Base-by-base conservation (phyloP, 2,888 invertebrate genomes). In the Camptogramma bilineatum region DNA sequence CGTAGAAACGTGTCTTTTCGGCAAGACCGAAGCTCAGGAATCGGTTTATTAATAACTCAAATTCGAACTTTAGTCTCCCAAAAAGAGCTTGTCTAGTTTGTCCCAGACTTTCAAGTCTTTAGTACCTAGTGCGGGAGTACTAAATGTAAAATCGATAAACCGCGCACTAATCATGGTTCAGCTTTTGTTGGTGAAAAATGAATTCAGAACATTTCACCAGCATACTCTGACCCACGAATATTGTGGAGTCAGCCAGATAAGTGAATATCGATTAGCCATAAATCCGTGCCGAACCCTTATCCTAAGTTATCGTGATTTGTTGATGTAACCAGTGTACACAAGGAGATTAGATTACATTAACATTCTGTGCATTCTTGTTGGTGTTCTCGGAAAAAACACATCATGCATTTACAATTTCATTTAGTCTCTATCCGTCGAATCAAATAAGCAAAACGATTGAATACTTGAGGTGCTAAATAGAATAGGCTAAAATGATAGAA, bases 281-380 rank as follows among this genome's bases (percentile, higher is more conserved):
- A 68, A 73, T 74, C 71, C 67, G 57, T 58, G 69, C 58, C 52
- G 62, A 68, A 68, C 62, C 67, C 58, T 73, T 73, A 75, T 73
- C 71, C 64, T 39, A 67, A 73, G 64, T 69, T 75, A 79, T 77
- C 71, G 70, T 78, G 74, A 79, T 80, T 77, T 79, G 77, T 80
- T 78, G 72, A 78, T 75, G 78, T 73, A 72, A 72, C 59, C 64
- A 62, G 67, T 73, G 70, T 76, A 76, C 75, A 70, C 69, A 65
- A 52, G 42, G 52, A 57, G 79, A 81, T 80, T 73, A 81, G 76
- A 80, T 79, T 78, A 73, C 58, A 52, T 53, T 44, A 47, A 66
- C 69, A 65, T 57, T 42, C 44, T 39, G 56, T 44, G 59, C 67
- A 66, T 66, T 64, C 53, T 61, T 65, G 34, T 44, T 24, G 28